These are phyloP conservation scores for Sesamia nonagrioides DNA, from an alignment of 1,140 invertebrate genomes.

Conservation along the genomic window DNA sequence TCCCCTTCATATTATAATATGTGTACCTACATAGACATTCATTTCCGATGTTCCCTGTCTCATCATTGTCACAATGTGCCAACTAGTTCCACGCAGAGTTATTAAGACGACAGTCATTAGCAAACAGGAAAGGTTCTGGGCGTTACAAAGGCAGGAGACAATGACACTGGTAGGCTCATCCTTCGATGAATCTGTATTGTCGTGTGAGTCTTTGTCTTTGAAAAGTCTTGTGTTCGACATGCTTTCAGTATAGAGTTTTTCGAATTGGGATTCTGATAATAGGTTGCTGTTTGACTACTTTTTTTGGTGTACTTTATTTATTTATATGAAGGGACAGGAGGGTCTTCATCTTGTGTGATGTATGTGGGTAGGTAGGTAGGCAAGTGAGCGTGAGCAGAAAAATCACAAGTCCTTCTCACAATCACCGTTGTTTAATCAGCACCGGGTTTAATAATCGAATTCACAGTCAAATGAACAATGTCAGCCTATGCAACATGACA, in stretches of 20 bases:
- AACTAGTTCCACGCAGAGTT: constrained; percentile 1
- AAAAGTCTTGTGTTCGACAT: background rate
- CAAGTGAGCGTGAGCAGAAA: too few species aligned
- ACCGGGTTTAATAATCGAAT: too few species aligned
- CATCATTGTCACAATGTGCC: background rate
- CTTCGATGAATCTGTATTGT: constrained; percentile 44
- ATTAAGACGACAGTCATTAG: constrained; percentile 38
- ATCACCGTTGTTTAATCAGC: too few species aligned
- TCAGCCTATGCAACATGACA: too few species aligned
- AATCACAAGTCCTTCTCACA: too few species aligned
- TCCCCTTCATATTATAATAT: too few species aligned
- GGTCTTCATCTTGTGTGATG: too few species aligned
- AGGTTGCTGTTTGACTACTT: too few species aligned
- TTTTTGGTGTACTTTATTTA: too few species aligned
- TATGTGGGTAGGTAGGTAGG: too few species aligned
- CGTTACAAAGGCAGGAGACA: constrained; percentile 34
- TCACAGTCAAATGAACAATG: too few species aligned
- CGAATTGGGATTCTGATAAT: background rate
- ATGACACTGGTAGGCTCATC: constrained; percentile 27
- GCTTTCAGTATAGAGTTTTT: background rate
- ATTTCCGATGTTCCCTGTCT: background rate
- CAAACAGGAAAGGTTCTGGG: constrained; percentile 3
- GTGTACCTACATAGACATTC: background rate
- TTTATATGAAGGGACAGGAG: too few species aligned
- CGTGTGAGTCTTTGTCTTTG: constrained; percentile 5